Evolutionary conservation across 2,888 invertebrate genomes (phyloP), one percentile per base, ranked within the genome.

Genomic region (Nowickia ferox): DNA sequence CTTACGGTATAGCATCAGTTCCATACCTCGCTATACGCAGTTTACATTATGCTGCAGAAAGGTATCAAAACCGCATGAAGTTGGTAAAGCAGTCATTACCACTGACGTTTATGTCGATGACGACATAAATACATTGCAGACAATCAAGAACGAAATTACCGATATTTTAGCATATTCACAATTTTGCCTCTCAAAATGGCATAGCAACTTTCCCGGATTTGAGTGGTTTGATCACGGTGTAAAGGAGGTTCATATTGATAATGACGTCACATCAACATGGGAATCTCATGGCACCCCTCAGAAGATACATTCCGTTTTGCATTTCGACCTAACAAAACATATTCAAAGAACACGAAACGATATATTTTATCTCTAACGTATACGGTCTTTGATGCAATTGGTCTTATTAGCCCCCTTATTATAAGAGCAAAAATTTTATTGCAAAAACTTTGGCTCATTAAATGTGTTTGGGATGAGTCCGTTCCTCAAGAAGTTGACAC

Each of bases 21-120:
- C 78, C 74, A 13, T 85, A 63, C 74, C 46, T 85, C 9, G 85
- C 77, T 11, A 74, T 86, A 6, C 82, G 76, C 1, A 61, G 57
- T 44, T 48, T 84, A 38, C 71, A 72, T 15, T 79, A 68, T 57
- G 71, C 65, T 13, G 69, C 79, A 53, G 79, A 79, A 2, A 51
- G 46, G 10, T 84, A 38, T 15, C 79, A 80, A 76, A 40, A 2
- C 30, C 30, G 4, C 4, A 30, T 30, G 4, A 30, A 30, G 3
- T 3, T 30, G 30, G 30, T 4, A 30, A 30, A 4, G 30, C 30
- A 30, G 30, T 30, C 30, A 30, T 30, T 30, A 30, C 30, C 30
- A 30, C 30, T 4, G 30, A 30, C 30, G 2, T 30, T 30, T 30
- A 30, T 30, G 30, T 30, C 30, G 30, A 30, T 30, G 30, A 30